Base-by-base conservation (phyloP, 53 echinoderm and acorn worm species). In the Echinarachnius parma region DNA sequence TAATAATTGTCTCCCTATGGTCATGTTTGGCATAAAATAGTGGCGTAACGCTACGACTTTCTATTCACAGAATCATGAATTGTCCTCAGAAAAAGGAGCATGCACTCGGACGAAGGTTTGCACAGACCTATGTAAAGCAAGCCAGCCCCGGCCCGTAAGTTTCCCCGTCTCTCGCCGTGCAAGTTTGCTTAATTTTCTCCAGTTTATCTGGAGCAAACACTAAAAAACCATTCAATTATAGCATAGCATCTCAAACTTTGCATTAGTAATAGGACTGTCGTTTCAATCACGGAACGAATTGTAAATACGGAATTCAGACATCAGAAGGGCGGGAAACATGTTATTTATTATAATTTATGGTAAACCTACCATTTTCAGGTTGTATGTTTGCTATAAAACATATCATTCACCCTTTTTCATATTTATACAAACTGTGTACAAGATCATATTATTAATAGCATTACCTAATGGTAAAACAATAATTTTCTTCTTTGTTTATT, bases 161-260 rank as follows among this genome's bases (percentile, higher is more conserved):
- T 65, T 65, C 28, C 16, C 20, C 29, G 26, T 29, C 48, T 37
- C 39, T 37, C 37, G 19, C 28, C 74, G 16, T 35, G 26, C 33
- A 24, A 55, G 74, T 72, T 72, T 72, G 74, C 74, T 72, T 37
- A 56, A 72, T 56, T 72, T 72, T 72, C 39, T 42, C 74, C 57
- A 72, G 55, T 56, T 72, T 72, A 56, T 72, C 74, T 56, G 74
- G 74, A 72, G 56, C 74, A 72, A 72, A 72, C 74, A 72, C 18
- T 18, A 49, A 69, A n/a, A 63, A 63, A 54, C 44, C 74, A 72
- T 72, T 72, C 74, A 56, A 72, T 34, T 72, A 35, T n/a, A n/a
- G n/a, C n/a, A n/a, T n/a, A n/a, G 56, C 11, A 44, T 26, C 25
- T 28, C 36, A 26, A 3, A 35, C 36, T 37, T 56, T 33, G 37